Evolutionary conservation across 2,113 vertebrate genomes (phyloP), one percentile per base, ranked within the genome.

Genomic region (Donacobius atricapilla): DNA sequence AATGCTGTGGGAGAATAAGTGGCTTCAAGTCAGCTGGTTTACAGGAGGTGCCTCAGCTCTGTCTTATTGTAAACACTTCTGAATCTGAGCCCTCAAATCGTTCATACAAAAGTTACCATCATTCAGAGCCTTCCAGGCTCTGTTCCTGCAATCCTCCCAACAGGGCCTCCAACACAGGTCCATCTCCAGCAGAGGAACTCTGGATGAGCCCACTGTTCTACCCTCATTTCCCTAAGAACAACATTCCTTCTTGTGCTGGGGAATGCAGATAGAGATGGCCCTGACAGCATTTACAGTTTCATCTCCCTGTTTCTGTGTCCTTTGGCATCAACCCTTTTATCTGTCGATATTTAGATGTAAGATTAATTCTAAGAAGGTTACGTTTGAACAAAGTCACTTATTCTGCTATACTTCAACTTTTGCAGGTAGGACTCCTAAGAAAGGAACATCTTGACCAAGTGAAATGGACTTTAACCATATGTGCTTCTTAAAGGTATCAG

Each of bases 121-220:
- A 1, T 40, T 60, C 31, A 40, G 37, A 14, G 15, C 15, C 20
- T 81, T 85, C 20, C 22, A 61, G 37, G 4, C 30, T 45, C 27
- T 83, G 19, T 10, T 94, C 16, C 31, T 12, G 6, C 23, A 80
- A 40, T 24, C 13, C 15, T 87, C 61, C 5, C 2, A 2, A 9
- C 0, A 0, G 5, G 11, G 6, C 17, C 56, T 75, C 10, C 60
- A 79, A 14, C 20, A 78, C 8, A 21, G 23, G 22, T 39, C 31
- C 35, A 54, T n/a, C 20, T 6, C 54, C 42, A 66, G 42, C 19
- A 69, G 53, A 77, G 10, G 31, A n/a, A 40, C 31, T 63, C 25
- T 12, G 7, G n/a, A 53, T 1, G 2, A 68, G 9, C 18, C 30
- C 7, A 2, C 30, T 0, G 0, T 51, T 28, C 51, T 40, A 11